Evolutionary conservation across 2,888 invertebrate genomes (phyloP), one percentile per base, ranked within the genome.

Genomic region (Selenia dentaria): DNA sequence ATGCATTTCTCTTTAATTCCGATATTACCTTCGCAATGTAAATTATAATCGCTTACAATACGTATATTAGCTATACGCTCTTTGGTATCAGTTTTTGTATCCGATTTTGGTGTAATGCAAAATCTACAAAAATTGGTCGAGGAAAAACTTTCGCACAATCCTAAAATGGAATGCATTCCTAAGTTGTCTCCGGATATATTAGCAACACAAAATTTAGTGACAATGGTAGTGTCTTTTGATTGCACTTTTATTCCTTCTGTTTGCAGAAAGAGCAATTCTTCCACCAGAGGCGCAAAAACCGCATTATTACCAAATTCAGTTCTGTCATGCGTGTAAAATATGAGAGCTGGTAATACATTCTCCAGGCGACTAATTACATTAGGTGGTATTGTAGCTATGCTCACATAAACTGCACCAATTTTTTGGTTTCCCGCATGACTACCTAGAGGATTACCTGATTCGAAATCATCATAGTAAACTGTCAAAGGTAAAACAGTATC

Each of bases 131-230:
- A 69, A 51, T 58, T 48, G 27, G 42, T 62, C 8, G 61, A 37
- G 9, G 53, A 46, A 56, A 70, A 70, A 36, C 54, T 62, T 57
- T 67, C 63, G 9, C 45, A 39, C 14, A 54, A 56, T 3, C 68
- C 67, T 16, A 62, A 53, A 26, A 67, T 49, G 8, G 50, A 46
- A 38, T 69, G 58, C 6, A 64, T 18, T 2, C 66, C 70, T 39
- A 66, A 51, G 36, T 70, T 68, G 43, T 70, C 70, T 6, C 68
- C 68, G 29, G 54, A 41, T 9, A 68, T 54, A 31, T 40, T 32
- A 27, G 54, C 28, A 14, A 43, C 3, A 12, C 18, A 22, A 43
- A 43, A 42, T 6, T 14, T 14, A 9, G 24, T 14, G 6, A 4
- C n/a, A 2, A 6, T 2, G 3, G 13, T 34, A 8, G 4, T 1